Evolutionary conservation across 2,113 vertebrate species (phyloP).

Genomic region (Mastomys coucha): DNA sequence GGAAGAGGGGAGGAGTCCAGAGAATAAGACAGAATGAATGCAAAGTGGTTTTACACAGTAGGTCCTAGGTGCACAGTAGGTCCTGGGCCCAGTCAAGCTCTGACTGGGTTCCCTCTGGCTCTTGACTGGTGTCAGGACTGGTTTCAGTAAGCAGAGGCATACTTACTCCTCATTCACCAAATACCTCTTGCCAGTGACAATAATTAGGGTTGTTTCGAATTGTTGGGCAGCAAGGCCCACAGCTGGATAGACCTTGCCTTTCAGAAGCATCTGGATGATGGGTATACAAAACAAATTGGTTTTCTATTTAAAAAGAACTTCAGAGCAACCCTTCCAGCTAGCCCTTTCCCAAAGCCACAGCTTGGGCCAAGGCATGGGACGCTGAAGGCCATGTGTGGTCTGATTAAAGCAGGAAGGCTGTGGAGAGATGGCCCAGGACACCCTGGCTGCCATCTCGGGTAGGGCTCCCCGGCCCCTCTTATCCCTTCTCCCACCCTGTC

Average conservation of each 20-base stretch:
- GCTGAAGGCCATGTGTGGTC: neutral
- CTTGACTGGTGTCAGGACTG: neutral
- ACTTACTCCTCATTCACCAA: too few species aligned
- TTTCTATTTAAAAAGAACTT: neutral
- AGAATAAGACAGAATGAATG: neutral
- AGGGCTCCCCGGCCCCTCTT: neutral
- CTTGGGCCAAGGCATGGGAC: neutral
- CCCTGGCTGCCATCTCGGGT: too few species aligned
- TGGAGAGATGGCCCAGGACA: neutral
- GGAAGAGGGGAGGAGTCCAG: neutral
- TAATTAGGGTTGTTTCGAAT: neutral
- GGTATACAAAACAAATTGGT: neutral
- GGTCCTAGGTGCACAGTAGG: too few species aligned
- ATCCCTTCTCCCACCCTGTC: too few species aligned
- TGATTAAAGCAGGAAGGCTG: neutral
- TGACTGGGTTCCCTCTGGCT: neutral
- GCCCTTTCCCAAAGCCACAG: neutral
- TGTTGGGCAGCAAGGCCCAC: neutral
- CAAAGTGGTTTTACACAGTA: neutral
- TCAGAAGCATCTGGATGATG: neutral
- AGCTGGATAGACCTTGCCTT: neutral
- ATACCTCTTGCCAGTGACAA: neutral
- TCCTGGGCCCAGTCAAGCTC: accelerated
- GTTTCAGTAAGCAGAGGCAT: neutral
- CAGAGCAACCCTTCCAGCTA: neutral